Base-by-base conservation (phyloP, 2,113 vertebrate species). In the Ascaphus truei region DNA sequence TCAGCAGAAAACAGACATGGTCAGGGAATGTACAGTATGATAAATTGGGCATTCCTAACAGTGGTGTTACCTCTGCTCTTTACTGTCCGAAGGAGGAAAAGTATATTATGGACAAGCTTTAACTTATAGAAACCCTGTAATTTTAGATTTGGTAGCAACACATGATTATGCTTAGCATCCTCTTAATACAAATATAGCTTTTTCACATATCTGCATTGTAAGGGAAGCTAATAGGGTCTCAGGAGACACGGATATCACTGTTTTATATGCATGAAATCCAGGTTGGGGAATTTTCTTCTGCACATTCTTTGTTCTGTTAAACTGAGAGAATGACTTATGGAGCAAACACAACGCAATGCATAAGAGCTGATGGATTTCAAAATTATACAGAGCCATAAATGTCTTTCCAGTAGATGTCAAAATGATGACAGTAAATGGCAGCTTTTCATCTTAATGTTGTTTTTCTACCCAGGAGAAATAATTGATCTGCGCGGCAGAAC, bases 401-500 rank as follows among this genome's bases (percentile, higher is more conserved):
- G 61, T 34, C 56, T 61, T 71, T 71, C 56, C 56, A 39, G 56
- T 72, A 75, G 29, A 56, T 62, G 31, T 16, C 47, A 65, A 7
- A 1, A 37, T 33, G 58, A 58, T 75, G 63, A 68, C 50, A 64
- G 52, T 6, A 68, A 37, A 72, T 75, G 75, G 76, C 57, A 73
- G 68, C 72, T 73, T 62, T 18, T 73, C 47, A 64, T 45, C 29
- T n/a, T 48, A 69, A 63, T 71, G 45, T 67, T 41, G 72, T 64
- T 68, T 72, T 78, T 77, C 74, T 68, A 48, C 62, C 68, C 56
- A 39, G 51, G 53, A 72, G 67, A 75, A 78, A 77, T 75, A 68
- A 76, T 63, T 82, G 33, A 71, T 76, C 72, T 68, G 64, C 39
- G 50, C 47, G 41, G 62, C 75, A 66, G 45, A 52, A 61, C 18